Evolutionary conservation across 2,888 invertebrate genomes (phyloP), one percentile per base, ranked within the genome.

Genomic region (Drosophila setosimentum): DNA sequence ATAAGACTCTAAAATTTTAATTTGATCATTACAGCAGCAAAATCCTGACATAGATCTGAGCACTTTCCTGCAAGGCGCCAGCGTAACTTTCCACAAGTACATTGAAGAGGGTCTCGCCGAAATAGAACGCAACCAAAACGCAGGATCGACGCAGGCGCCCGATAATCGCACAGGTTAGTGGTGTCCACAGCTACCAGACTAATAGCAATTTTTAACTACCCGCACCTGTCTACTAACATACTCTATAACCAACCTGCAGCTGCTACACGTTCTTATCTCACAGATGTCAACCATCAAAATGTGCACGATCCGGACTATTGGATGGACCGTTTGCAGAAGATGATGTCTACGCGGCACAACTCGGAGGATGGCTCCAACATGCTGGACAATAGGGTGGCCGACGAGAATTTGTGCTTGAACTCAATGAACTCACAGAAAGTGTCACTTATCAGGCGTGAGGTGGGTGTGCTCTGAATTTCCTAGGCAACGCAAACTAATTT

Each of bases 91-190:
- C 70, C 93, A 92, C 66, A 93, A 93, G 68, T 93, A 92, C 65
- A 93, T 93, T 57, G 93, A 93, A 71, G 93, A 93, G 67, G 93
- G 93, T 30, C 83, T 93, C 37, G 91, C 92, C 32, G 93, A 93
- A 76, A 92, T 93, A 21, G 93, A 93, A 63, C 91, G 92, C 16
- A 80, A 70, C n/a, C 89, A 87, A 48, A 81, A 78, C 27, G 51
- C 68, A 0, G 79, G 54, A 18, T 61, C 80, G 0, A 64, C 73
- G 5, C 82, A 75, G 58, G 73, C 59, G 18, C 83, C 68, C 13
- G 90, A 89, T 60, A 90, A 87, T 73, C 90, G 87, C 11, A 80
- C 86, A 37, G 91, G 91, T 87, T 54, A 72, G 78, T 66, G 8
- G n/a, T 45, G 13, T 33, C 13, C 59, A 29, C 27, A 57, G 54